A percentile compares a stretch with the other conserved stretches of the same genome.
These are phyloP conservation scores for Epinotia demarniana DNA, from an alignment of 2,888 invertebrate genomes.

Conservation along the genomic window DNA sequence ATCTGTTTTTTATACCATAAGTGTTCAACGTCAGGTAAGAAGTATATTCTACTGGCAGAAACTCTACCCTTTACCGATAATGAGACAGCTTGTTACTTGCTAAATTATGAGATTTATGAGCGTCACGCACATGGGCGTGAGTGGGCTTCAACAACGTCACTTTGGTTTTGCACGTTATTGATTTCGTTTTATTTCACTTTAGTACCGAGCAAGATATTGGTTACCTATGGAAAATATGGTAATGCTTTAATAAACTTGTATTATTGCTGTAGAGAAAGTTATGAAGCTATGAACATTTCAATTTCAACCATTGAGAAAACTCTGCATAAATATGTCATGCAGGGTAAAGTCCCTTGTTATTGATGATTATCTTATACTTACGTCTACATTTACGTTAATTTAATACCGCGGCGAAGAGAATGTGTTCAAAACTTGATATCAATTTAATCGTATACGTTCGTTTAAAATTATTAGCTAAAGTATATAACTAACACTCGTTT, in stretches of 20 bases:
- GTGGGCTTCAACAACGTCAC: slow-evolving; percentile 11
- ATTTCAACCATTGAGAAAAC: too few species aligned
- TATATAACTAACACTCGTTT: too few species aligned
- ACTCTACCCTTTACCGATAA: not conserved
- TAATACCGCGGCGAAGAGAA: too few species aligned
- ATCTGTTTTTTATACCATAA: not conserved
- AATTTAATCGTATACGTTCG: too few species aligned
- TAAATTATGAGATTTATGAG: slow-evolving; percentile 18
- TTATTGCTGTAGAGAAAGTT: not conserved
- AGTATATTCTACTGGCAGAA: slow-evolving; percentile 8
- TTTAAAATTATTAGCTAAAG: too few species aligned
- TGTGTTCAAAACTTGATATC: too few species aligned
- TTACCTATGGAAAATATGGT: not conserved
- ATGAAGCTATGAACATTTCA: too few species aligned
- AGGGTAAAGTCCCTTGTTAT: too few species aligned
- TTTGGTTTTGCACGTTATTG: not conserved
- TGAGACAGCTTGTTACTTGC: slow-evolving; percentile 3
- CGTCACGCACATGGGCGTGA: slow-evolving; percentile 31
- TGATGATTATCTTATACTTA: too few species aligned
- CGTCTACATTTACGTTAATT: too few species aligned
- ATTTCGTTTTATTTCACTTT: not conserved
- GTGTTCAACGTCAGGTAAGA: not conserved
- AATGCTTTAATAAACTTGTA: not conserved
- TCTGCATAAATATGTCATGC: too few species aligned
- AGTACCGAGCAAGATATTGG: not conserved